phyloP scores from a whole-genome alignment of 1,140 invertebrate species.

The Drosophila orena region DNA sequence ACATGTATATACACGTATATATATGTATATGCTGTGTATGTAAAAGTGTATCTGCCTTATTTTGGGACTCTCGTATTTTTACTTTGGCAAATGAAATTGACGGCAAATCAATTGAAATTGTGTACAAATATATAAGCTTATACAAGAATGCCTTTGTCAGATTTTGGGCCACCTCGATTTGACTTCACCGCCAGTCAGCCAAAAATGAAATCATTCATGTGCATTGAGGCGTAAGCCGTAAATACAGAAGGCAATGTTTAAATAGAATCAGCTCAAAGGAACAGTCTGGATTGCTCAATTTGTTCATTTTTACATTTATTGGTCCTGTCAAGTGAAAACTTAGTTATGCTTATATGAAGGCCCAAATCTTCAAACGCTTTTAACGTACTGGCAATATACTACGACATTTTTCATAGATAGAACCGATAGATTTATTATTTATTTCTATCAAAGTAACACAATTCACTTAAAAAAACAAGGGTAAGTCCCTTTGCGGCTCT shows the following conservation, averaged over 20 bases:
- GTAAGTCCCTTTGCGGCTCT: background rate
- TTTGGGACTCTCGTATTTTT: slow-evolving; percentile 39
- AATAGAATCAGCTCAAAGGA: slow-evolving; percentile 19
- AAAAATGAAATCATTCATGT: slow-evolving; percentile 73
- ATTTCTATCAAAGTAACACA: background rate
- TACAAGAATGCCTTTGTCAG: slow-evolving; percentile 28
- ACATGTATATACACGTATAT: background rate
- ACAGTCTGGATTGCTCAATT: background rate
- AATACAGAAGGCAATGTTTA: slow-evolving; percentile 25
- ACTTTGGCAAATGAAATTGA: slow-evolving; percentile 70
- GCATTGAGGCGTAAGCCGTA: slow-evolving; percentile 51
- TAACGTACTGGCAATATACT: background rate
- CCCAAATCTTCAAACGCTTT: background rate
- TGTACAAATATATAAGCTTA: slow-evolving; percentile 29
- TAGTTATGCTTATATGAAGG: background rate
- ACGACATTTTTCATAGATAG: no score
- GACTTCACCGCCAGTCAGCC: slow-evolving; percentile 24
- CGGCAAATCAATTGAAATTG: slow-evolving; percentile 81
- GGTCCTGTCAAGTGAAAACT: background rate
- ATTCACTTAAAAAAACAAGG: no score
- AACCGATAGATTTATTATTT: background rate
- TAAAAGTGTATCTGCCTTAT: slow-evolving; percentile 20
- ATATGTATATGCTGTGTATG: background rate
- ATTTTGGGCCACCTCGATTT: slow-evolving; percentile 37
- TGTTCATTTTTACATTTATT: background rate